A percentile compares a stretch with the other conserved stretches of the same genome.
Evolutionary conservation across 2,888 invertebrate genomes (phyloP).

Genomic region (Mystacides longicornis): DNA sequence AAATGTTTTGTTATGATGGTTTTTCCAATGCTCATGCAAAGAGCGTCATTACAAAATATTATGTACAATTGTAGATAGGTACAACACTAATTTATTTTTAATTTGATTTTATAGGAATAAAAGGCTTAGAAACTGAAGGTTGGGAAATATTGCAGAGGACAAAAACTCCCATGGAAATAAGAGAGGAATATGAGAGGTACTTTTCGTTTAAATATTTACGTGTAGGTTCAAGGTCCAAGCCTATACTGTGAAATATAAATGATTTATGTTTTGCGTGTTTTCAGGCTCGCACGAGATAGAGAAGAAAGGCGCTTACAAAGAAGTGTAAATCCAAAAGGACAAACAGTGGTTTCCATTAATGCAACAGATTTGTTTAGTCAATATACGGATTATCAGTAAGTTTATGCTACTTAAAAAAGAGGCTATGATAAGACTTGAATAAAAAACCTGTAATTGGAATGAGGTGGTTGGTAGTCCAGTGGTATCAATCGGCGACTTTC

Average conservation of each 20-base stretch:
- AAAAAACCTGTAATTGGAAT: no score
- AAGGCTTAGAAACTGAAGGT: slow-evolving; percentile 88
- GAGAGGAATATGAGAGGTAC: slow-evolving; percentile 89
- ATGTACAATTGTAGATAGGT: not conserved
- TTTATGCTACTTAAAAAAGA: not conserved
- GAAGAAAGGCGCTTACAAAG: slow-evolving; percentile 85
- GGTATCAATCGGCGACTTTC: no score
- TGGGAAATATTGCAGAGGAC: slow-evolving; percentile 92
- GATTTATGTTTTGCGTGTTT: no score
- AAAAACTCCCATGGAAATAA: slow-evolving; percentile 89
- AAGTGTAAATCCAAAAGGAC: slow-evolving; percentile 86
- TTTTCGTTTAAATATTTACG: not conserved
- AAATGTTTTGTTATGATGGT: no score
- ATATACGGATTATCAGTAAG: slow-evolving; percentile 38
- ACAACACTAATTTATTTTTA: not conserved
- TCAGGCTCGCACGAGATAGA: slow-evolving; percentile 63
- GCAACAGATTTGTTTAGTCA: slow-evolving; percentile 87
- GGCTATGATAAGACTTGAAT: no score
- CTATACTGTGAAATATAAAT: not conserved
- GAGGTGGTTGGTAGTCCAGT: no score
- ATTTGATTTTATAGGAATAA: slow-evolving; percentile 58
- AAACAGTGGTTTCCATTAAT: slow-evolving; percentile 79
- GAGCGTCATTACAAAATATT: not conserved
- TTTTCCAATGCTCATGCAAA: no score
- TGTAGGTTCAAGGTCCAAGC: no score